Evolutionary conservation across 2,888 invertebrate species (phyloP).

Genomic region (Apamea monoglypha): DNA sequence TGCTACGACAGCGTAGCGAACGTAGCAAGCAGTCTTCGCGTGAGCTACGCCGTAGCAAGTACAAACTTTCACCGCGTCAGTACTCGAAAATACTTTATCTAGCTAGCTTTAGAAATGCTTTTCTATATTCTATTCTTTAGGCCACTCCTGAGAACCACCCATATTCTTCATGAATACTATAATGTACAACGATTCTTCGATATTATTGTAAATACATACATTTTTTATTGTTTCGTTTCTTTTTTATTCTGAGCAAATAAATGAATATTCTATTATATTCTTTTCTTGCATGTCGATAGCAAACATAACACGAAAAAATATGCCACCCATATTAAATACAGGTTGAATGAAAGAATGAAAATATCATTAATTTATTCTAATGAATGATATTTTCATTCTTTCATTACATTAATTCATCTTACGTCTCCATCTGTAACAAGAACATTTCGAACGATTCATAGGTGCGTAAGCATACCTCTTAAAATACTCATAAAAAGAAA

Average conservation of each 20-base stretch:
- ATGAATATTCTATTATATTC: too few species aligned
- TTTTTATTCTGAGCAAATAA: too few species aligned
- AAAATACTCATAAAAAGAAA: not conserved
- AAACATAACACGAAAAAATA: not conserved
- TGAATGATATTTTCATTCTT: not conserved
- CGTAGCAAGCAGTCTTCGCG: not conserved
- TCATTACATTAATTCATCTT: not conserved
- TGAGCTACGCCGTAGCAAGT: constrained; percentile 24
- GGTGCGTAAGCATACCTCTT: not conserved
- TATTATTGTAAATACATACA: too few species aligned
- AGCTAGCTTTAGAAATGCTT: not conserved
- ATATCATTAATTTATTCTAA: not conserved
- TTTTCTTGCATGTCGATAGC: not conserved
- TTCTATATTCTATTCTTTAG: not conserved
- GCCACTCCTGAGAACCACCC: not conserved
- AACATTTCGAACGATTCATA: not conserved
- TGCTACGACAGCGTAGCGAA: constrained; percentile 12
- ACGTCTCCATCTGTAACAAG: not conserved
- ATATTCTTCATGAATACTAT: not conserved
- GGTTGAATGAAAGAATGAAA: too few species aligned
- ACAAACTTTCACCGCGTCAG: too few species aligned
- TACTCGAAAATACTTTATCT: not conserved
- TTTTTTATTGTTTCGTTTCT: too few species aligned
- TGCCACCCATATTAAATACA: not conserved
- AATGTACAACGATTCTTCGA: too few species aligned